Evolutionary conservation across 2,113 vertebrate genomes (phyloP), one percentile per base, ranked within the genome.

Genomic region (Ptyas mucosa): DNA sequence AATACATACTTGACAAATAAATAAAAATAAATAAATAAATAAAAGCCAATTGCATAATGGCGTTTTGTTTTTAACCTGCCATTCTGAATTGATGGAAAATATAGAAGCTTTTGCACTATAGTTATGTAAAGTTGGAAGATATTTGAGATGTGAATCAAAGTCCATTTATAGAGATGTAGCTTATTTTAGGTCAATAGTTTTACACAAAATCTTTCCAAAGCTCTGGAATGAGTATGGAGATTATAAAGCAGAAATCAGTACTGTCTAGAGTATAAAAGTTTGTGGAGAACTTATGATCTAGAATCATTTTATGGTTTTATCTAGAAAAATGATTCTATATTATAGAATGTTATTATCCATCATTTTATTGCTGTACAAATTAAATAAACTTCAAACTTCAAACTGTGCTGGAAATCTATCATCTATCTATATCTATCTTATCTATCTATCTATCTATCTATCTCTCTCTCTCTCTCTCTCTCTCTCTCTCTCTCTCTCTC

Each of bases 141-240:
- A 24, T 55, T 57, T 43, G 55, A 91, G 26, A 90, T 54, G n/a
- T 87, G 55, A 91, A 61, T 93, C 92, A 87, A 29, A 86, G 92
- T 26, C 75, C 46, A 64, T 46, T 93, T 90, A 53, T n/a, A 86
- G 7, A 86, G 46, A 46, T 90, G 75, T 53, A 24, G 92, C 86
- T 90, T 57, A 58, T 51, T 90, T 86, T 81, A 90, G 88, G 75
- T 64, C 92, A 93, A 89, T 61, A 52, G 15, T 24, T 23, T 8
- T 51, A 29, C 4, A 57, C 18, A 14, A 55, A 24, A 10, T 24
- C 54, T 52, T 90, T 90, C 24, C 29, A 89, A 61, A 85, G 43
- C 15, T 58, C 64, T 85, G 46, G 14, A 61, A 51, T 43, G 34
- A 53, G 21, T 34, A 43, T 14, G 58, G 34, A 52, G 53, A 90